A percentile compares a stretch with the other conserved stretches of the same genome.
Conservation (phyloP, 2,113 vertebrate genomes). For the rat (Rattus norvegicus) region DNA sequence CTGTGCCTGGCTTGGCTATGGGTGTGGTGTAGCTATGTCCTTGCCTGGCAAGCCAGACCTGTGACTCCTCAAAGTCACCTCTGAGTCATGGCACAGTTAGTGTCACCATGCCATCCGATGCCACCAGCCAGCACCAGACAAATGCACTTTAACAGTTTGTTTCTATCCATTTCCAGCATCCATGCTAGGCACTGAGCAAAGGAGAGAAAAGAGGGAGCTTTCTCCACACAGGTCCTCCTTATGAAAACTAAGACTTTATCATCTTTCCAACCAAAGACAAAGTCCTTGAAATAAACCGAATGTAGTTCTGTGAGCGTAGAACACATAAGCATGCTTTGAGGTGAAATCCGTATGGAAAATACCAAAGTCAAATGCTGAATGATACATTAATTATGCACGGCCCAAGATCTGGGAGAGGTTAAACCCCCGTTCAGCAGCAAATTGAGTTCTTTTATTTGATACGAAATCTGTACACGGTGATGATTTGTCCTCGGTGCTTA, state of each 20-base stretch:
- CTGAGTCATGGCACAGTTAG: rapidly evolving
- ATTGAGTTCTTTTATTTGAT: conserved; percentile 83
- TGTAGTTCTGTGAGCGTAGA: conserved; percentile 78
- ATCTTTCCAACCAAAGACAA: conserved; percentile 76
- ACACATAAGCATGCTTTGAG: conserved; percentile 81
- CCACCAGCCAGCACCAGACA: not conserved
- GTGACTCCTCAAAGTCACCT: not conserved
- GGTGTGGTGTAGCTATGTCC: not conserved
- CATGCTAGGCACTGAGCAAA: not conserved
- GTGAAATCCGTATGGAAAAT: conserved; percentile 82
- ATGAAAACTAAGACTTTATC: conserved; percentile 76
- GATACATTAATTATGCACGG: conserved; percentile 83
- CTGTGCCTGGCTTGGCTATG: not conserved
- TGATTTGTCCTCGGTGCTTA: conserved; percentile 78
- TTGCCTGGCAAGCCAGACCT: not conserved
- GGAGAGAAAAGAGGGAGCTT: not conserved
- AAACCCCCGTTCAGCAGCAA: conserved; percentile 83
- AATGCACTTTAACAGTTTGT: rapidly evolving
- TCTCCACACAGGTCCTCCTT: conserved; percentile 73
- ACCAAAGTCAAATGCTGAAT: conserved; percentile 82
- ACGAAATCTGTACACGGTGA: conserved; percentile 72
- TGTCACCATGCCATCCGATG: rapidly evolving
- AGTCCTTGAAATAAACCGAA: conserved; percentile 70
- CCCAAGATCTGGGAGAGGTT: conserved; percentile 81
- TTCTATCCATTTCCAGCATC: not conserved